A percentile compares a stretch with the other conserved stretches of the same genome.
phyloP scores from a whole-genome alignment of 2,113 vertebrate genomes.

The Hydrochoerus hydrochaeris region DNA sequence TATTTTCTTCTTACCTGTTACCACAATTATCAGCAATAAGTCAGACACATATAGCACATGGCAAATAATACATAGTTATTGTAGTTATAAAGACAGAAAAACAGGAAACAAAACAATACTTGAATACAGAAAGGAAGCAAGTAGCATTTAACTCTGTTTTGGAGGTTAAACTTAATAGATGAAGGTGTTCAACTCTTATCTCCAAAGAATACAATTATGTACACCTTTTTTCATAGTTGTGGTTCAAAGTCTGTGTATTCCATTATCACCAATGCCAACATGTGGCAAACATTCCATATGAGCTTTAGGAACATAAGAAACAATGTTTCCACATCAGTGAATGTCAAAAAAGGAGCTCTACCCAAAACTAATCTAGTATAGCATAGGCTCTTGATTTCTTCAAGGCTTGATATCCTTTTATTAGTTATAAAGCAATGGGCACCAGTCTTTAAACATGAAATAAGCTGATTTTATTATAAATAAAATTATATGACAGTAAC shows the following conservation, averaged over 20 bases:
- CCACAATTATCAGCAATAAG: constrained; percentile 89
- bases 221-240: constrained; percentile 36
- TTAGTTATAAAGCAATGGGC: constrained; percentile 43
- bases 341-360: constrained; percentile 49
- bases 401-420: neutral
- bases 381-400: constrained; percentile 15
- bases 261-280: constrained; percentile 78
- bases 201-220: constrained; percentile 54
- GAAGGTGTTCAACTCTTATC: constrained; percentile 66
- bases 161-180: constrained; percentile 71
- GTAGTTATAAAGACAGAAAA: constrained; percentile 80
- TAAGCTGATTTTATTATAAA: constrained; percentile 12
- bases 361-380: constrained; percentile 24
- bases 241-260: constrained; percentile 56
- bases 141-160: constrained; percentile 72
- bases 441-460: constrained; percentile 63
- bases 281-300: constrained; percentile 71
- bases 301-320: constrained; percentile 63
- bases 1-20: constrained; percentile 89
- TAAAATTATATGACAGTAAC: constrained; percentile 51
- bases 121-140: constrained; percentile 79
- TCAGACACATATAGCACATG: constrained; percentile 83
- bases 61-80: constrained; percentile 81
- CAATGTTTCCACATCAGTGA: constrained; percentile 9
- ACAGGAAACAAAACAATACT: constrained; percentile 82